Evolutionary conservation across 2,888 invertebrate species (phyloP), one percentile per base, ranked within the genome.

Genomic region (Urechis unicinctus): DNA sequence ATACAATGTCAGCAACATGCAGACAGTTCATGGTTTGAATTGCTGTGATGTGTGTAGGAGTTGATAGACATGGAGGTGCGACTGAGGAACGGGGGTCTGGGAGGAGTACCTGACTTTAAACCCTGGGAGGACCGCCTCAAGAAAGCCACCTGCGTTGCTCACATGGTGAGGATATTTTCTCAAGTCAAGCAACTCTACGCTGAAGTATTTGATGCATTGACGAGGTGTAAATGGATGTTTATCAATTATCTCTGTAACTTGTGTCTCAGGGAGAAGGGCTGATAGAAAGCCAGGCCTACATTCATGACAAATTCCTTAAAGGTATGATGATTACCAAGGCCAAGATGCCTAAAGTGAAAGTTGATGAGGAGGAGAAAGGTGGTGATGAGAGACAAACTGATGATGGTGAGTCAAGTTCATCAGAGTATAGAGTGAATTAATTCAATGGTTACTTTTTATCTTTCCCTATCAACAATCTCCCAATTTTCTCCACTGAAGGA

Each of bases 71-170:
- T 69, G 31, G 76, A 77, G 60, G 56, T 67, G 49, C 63, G 73
- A 49, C 61, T 79, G 31, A 61, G 69, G 1, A 72, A 73, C 56
- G 79, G 79, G 17, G 75, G 78, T 29, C 67, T 79, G 1, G 79
- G 79, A 2, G 77, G 78, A 4, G 78, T 79, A 3, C 64, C 67
- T 9, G 65, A 75, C 46, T 72, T 68, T 54, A 65, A 65, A 0
- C 56, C 61, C 2, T 79, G 77, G 76, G 69, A 69, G 53, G 56
- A 61, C 13, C 63, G 62, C 43, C 62, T 78, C 21, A 59, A 65
- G 44, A 64, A 67, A n/a, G 66, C 76, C 4, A 60, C 55, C 13
- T 63, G 66, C 30, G 53, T 75, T 24, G 46, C 66, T 43, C 66
- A 67, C 22, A 57, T 79, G 65, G 75, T 74, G 59, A 66, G 67